Evolutionary conservation across 1,140 invertebrate species (phyloP).

Genomic region (Dendrolimus kikuchii): DNA sequence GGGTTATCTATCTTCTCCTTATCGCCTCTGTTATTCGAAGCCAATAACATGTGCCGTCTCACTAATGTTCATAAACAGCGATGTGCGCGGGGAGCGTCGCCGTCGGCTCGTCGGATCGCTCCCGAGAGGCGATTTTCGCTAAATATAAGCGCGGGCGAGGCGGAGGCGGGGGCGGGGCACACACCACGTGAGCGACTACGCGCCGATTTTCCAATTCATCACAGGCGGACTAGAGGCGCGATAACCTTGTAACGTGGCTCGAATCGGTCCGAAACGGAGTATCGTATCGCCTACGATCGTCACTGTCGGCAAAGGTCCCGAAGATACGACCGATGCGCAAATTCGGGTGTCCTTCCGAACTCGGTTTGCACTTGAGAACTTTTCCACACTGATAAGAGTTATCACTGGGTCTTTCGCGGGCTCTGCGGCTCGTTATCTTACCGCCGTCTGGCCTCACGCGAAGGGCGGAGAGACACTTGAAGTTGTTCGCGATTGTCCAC

Average conservation of each 20-base stretch:
- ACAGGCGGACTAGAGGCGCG: slow-evolving; percentile 59
- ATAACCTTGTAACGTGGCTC: slow-evolving; percentile 69
- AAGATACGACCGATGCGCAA: slow-evolving; percentile 31
- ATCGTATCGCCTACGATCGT: slow-evolving; percentile 37
- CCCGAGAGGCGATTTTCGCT: slow-evolving; percentile 69
- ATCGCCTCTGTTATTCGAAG: slow-evolving; percentile 62
- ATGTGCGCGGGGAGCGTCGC: slow-evolving; percentile 47
- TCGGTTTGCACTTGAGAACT: slow-evolving; percentile 41
- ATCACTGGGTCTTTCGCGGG: slow-evolving; percentile 35
- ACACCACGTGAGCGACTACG: slow-evolving; percentile 69
- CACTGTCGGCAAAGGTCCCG: slow-evolving; percentile 28
- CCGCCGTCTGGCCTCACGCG: slow-evolving; percentile 1
- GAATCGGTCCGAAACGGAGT: slow-evolving; percentile 34
- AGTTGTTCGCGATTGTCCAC: slow-evolving; percentile 41
- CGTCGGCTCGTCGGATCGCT: slow-evolving; percentile 40
- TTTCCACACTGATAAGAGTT: slow-evolving; percentile 56
- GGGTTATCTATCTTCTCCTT: slow-evolving; percentile 67
- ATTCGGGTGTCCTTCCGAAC: slow-evolving; percentile 29
- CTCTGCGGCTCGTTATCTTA: slow-evolving; percentile 9
- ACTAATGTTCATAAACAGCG: slow-evolving; percentile 64
- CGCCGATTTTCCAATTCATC: slow-evolving; percentile 72
- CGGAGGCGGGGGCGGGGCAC: slow-evolving; percentile 60
- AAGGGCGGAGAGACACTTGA: slow-evolving; percentile 8
- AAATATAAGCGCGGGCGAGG: slow-evolving; percentile 65
- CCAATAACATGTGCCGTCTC: slow-evolving; percentile 68